A percentile compares a stretch with the other conserved stretches of the same genome.
Conservation (phyloP, 2,113 vertebrate species). For the Melanerpes formicivorus region DNA sequence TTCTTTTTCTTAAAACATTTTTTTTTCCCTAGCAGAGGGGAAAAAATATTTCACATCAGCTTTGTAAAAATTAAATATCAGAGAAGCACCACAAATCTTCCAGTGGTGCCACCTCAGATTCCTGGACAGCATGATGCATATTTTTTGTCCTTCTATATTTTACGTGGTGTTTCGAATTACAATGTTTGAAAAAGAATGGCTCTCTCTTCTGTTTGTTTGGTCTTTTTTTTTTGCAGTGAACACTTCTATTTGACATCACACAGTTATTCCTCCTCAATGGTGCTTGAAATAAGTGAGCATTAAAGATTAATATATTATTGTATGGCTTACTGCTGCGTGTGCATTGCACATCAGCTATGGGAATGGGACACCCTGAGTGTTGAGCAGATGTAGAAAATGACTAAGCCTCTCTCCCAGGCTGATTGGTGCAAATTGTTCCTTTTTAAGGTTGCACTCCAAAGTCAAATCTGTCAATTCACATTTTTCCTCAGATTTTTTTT, state of each 20-base stretch:
- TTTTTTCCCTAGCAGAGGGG: neutral
- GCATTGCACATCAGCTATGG: neutral
- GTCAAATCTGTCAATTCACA: neutral
- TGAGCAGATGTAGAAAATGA: neutral
- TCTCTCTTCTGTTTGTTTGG: neutral
- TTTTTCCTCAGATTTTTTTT: neutral
- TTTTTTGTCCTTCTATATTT: neutral
- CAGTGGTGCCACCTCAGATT: neutral
- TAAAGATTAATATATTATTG: neutral
- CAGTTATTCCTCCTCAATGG: neutral
- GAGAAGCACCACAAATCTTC: neutral
- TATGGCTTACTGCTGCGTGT: neutral
- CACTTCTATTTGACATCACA: neutral
- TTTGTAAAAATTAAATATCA: neutral
- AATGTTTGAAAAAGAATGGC: neutral
- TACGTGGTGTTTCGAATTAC: neutral
- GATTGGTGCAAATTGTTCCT: neutral
- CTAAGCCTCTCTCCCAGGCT: neutral
- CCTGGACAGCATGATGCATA: rapidly evolving
- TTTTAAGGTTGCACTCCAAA: neutral
- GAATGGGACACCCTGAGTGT: neutral
- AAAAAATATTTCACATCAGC: neutral
- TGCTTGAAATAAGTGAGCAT: neutral
- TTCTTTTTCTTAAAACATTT: neutral
- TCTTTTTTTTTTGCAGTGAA: neutral